Evolutionary conservation across 2,888 invertebrate genomes (phyloP), one percentile per base, ranked within the genome.

Genomic region (Scotopteryx bipunctaria): DNA sequence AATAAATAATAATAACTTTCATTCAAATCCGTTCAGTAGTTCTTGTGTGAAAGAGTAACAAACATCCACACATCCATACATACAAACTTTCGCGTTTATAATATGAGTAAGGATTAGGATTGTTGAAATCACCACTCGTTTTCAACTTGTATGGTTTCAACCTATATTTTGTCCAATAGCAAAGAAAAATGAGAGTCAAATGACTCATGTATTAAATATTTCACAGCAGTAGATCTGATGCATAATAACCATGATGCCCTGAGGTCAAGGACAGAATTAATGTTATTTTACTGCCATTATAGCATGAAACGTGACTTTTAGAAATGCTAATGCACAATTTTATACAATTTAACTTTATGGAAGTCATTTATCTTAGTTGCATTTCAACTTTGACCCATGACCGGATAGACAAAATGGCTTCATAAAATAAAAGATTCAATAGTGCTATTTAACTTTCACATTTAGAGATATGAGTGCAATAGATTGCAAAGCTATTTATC

Each of bases 191-290:
- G 11, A 11, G 11, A 43, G 27, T 32, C 19, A 17, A 27, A 47
- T 40, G 47, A 40, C n/a, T 47, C 25, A 47, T 17, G n/a, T 25
- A 21, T 37, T 37, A 8, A 36, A 36, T 15, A 38, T 38, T 42
- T 40, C n/a, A 17, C 29, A 17, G 11, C n/a, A 16, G 32, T 33
- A 14, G 17, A 9, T 36, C 32, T 19, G 11, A 32, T 36, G 42
- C 42, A 31, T 36, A 29, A 36, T 17, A 4, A 8, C 15, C 9
- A 23, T 15, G 40, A 29, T 41, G 37, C 19, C 33, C 53, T 27
- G 15, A 47, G 47, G 43, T 43, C 52, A 52, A 52, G 52, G 52
- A 42, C 46, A 11, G 41, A 23, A 17, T 45, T 35, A 4, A 31
- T 36, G 25, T 41, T 46, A 46, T 46, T 35, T 46, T 21, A 51